Conservation (phyloP, 2,888 invertebrate genomes). For the Stomorhina lunata region DNA sequence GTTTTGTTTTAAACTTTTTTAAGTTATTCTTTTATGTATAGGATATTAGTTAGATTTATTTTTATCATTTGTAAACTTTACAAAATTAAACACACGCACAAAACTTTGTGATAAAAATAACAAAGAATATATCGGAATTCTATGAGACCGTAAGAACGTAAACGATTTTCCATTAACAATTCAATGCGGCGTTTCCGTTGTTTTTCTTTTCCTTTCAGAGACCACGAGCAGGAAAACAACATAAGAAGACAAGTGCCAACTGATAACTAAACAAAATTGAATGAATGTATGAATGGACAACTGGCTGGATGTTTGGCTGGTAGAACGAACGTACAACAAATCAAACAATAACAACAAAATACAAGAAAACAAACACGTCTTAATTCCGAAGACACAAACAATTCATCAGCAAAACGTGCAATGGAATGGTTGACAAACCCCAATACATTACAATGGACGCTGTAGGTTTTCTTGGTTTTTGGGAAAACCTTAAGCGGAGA, state of each 20-base stretch:
- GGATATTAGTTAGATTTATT: neutral
- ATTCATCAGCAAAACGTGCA: neutral
- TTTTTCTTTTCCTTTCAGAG: neutral
- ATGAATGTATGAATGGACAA: constrained; percentile 47
- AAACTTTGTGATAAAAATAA: neutral
- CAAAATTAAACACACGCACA: neutral
- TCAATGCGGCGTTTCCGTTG: neutral
- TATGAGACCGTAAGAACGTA: constrained; percentile 18
- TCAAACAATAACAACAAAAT: neutral
- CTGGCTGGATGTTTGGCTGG: constrained; percentile 9
- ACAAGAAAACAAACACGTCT: constrained; percentile 1
- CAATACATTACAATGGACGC: neutral
- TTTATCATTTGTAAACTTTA: neutral
- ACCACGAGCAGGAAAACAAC: too few species aligned
- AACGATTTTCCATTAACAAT: neutral
- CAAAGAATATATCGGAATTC: constrained; percentile 19
- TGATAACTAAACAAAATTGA: constrained; percentile 52
- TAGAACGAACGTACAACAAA: constrained; percentile 6
- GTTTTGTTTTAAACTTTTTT: neutral
- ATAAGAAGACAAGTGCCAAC: constrained; percentile 50
- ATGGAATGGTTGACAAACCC: constrained; percentile 6
- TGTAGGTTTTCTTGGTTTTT: neutral
- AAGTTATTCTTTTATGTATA: constrained; percentile 2
- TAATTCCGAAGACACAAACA: constrained; percentile 6
- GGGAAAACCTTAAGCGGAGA: constrained; percentile 30